Percentiles rank a stretch among this genome's conserved stretches.
These are phyloP conservation scores for Selene dorsalis DNA, from an alignment of 2,797 vertebrate genomes.

Conservation along the genomic window DNA sequence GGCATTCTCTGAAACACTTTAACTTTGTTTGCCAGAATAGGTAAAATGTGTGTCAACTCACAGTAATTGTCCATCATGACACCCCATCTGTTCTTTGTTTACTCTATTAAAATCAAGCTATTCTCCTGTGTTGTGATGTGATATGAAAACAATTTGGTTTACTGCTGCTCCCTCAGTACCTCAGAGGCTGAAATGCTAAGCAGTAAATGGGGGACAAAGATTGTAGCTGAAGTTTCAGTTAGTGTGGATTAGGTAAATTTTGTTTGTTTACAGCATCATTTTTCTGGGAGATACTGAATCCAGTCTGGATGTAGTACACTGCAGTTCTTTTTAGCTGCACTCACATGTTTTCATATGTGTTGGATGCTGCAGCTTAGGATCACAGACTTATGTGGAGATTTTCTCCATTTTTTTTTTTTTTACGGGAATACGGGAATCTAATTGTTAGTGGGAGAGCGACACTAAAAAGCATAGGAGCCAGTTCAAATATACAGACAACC, in stretches of 20 bases:
- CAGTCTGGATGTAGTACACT: neutral
- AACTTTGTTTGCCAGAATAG: no score
- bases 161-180: neutral
- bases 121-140: neutral
- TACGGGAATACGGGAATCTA: constrained; percentile 31
- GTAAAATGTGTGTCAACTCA: neutral
- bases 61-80: neutral
- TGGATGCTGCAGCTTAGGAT: constrained; percentile 16
- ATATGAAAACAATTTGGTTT: constrained; percentile 2
- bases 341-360: constrained; percentile 45
- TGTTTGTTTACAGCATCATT: no score
- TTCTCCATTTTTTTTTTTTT: constrained; percentile 8
- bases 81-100: no score
- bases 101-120: neutral
- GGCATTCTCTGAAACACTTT: neutral
- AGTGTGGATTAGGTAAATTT: neutral
- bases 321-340: constrained; percentile 14
- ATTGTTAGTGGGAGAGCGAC: constrained; percentile 10
- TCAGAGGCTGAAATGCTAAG: neutral
- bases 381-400: constrained; percentile 15
- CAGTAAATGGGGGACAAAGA: neutral
- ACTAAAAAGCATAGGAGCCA: constrained; percentile 27
- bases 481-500: constrained; percentile 44
- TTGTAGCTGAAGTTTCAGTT: neutral
- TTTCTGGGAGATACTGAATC: neutral